These are phyloP conservation scores for Heterochromis multidens DNA, from an alignment of 2,113 vertebrate species.

Conservation along the genomic window DNA sequence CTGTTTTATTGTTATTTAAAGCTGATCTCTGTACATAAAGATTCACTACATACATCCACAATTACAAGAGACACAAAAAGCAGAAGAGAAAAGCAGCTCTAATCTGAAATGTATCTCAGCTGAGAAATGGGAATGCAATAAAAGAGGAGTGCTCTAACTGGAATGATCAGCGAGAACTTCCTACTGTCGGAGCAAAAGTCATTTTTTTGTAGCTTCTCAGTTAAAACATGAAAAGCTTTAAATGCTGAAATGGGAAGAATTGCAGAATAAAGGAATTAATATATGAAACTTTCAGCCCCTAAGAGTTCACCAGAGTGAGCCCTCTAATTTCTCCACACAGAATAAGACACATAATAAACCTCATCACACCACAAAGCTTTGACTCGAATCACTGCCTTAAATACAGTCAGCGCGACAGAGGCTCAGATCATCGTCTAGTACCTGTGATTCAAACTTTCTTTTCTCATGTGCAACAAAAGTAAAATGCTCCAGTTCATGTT, in stretches of 20 bases:
- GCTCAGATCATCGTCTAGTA: conserved; percentile 23
- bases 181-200: background rate
- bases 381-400: conserved; percentile 3
- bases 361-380: background rate
- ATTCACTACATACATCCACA: conserved; percentile 5
- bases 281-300: background rate
- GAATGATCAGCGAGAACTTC: background rate
- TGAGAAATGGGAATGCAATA: background rate
- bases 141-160: background rate
- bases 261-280: background rate
- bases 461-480: background rate
- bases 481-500: background rate
- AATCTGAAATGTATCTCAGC: background rate
- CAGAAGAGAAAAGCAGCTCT: background rate
- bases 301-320: background rate
- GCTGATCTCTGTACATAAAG: background rate
- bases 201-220: background rate
- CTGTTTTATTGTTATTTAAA: conserved; percentile 24
- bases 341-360: background rate
- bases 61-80: background rate
- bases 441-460: conserved; percentile 38
- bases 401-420: background rate
- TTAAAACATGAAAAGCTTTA: background rate
- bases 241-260: background rate
- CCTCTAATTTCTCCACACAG: background rate